phyloP scores from a whole-genome alignment of 2,888 invertebrate genomes.

The Agonum fuliginosum region DNA sequence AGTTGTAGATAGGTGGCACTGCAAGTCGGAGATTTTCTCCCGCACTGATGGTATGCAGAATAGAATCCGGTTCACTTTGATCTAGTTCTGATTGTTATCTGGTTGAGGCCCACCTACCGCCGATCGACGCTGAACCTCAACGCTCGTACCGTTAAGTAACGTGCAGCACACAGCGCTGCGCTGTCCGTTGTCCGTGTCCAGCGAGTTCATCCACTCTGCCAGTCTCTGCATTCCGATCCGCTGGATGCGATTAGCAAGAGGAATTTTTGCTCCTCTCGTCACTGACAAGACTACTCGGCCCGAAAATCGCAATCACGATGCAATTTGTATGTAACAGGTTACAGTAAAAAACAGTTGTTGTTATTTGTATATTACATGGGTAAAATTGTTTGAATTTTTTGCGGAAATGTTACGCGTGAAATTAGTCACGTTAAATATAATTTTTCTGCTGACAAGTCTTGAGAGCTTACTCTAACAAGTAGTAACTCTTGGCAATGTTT shows the following conservation, averaged over 20 bases:
- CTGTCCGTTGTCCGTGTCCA: slow-evolving; percentile 10
- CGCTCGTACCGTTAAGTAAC: slow-evolving; percentile 57
- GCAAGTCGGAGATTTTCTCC: slow-evolving; percentile 20
- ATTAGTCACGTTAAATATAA: slow-evolving; percentile 28
- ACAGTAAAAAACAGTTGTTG: background rate
- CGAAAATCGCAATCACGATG: background rate
- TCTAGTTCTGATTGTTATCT: slow-evolving; percentile 59
- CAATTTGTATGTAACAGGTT: background rate
- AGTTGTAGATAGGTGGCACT: slow-evolving; percentile 9
- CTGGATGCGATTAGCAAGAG: slow-evolving; percentile 32
- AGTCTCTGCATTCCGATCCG: slow-evolving; percentile 50
- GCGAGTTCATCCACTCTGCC: slow-evolving; percentile 56
- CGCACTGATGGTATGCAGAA: slow-evolving; percentile 55
- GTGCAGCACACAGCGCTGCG: slow-evolving; percentile 24
- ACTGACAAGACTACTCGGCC: background rate
- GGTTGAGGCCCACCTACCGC: slow-evolving; percentile 52
- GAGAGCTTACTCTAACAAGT: slow-evolving; percentile 29
- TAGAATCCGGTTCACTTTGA: slow-evolving; percentile 60
- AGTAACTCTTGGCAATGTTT: slow-evolving; percentile 21
- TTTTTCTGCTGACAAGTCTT: slow-evolving; percentile 15
- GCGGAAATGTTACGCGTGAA: slow-evolving; percentile 21
- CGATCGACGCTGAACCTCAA: too few species aligned
- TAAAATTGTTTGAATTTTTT: background rate
- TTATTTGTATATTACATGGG: background rate
- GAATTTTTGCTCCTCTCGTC: slow-evolving; percentile 22